Evolutionary conservation across 2,797 vertebrate genomes (phyloP).

Genomic region (Ambastaia sidthimunki): DNA sequence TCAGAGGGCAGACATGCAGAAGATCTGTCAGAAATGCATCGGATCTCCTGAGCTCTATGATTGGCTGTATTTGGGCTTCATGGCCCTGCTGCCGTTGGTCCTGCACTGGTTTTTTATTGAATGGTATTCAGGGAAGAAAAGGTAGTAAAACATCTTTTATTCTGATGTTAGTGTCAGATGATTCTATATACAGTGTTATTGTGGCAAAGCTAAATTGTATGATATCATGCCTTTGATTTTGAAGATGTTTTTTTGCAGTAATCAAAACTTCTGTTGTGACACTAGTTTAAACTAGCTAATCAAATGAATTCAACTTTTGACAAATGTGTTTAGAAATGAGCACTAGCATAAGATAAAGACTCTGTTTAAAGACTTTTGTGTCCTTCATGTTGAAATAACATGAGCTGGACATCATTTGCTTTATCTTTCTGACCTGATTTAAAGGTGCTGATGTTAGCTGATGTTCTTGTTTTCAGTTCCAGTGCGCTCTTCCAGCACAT

Average conservation of each 20-base stretch:
- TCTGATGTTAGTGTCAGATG: not conserved
- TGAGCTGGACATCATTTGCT: no score
- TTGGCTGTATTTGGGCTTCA: constrained; percentile 98
- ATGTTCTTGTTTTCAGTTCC: constrained; percentile 75
- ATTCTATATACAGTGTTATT: not conserved
- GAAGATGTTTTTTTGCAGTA: not conserved
- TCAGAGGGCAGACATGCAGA: constrained; percentile 83
- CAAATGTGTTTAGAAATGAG: no score
- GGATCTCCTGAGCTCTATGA: constrained; percentile 91
- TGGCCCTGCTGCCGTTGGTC: constrained; percentile 95
- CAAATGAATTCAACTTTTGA: no score
- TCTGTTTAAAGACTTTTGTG: no score
- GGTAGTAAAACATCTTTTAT: constrained; percentile 70
- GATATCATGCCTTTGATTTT: not conserved
- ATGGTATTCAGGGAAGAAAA: constrained; percentile 98
- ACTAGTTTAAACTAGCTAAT: not conserved
- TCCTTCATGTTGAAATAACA: no score
- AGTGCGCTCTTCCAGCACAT: constrained; percentile 93
- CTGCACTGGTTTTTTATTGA: constrained; percentile 99
- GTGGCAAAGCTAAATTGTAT: not conserved
- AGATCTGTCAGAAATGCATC: constrained; percentile 86
- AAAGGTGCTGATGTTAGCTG: no score
- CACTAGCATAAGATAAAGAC: no score
- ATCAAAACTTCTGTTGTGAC: not conserved
- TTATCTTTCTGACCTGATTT: no score